Percentiles rank a stretch among this genome's conserved stretches.
Evolutionary conservation across 2,113 vertebrate species (phyloP).

Genomic region (Odocoileus hemionus): DNA sequence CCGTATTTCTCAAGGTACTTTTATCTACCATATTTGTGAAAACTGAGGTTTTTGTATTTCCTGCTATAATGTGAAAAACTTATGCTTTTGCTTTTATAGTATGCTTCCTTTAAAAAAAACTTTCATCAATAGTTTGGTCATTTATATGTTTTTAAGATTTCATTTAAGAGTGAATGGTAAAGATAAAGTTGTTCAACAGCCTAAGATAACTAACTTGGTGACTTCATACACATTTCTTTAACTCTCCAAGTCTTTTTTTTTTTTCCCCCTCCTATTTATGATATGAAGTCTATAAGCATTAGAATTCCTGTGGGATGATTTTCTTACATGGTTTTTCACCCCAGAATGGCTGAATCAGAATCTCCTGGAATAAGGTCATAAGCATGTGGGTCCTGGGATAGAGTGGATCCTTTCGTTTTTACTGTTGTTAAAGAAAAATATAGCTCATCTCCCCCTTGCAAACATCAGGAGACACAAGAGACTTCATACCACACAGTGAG

Average conservation of each 20-base stretch:
- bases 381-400: background rate
- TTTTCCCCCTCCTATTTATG: background rate
- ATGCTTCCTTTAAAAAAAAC: background rate
- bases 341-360: background rate
- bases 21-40: background rate
- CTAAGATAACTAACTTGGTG: background rate
- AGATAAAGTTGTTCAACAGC: background rate
- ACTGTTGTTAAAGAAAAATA: background rate
- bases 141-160: background rate
- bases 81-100: background rate
- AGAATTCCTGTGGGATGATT: background rate
- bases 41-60: background rate
- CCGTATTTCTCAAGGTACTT: background rate
- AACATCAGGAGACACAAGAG: background rate
- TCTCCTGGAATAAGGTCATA: background rate
- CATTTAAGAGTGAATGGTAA: background rate
- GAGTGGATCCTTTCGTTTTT: background rate
- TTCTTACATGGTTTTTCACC: background rate
- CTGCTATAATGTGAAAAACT: background rate
- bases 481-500: background rate
- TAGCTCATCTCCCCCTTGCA: background rate
- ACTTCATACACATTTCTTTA: background rate
- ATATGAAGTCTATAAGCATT: background rate
- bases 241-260: background rate
- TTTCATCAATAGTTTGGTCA: background rate